Evolutionary conservation across 1,140 invertebrate species (phyloP).

Genomic region (Planococcus citri): DNA sequence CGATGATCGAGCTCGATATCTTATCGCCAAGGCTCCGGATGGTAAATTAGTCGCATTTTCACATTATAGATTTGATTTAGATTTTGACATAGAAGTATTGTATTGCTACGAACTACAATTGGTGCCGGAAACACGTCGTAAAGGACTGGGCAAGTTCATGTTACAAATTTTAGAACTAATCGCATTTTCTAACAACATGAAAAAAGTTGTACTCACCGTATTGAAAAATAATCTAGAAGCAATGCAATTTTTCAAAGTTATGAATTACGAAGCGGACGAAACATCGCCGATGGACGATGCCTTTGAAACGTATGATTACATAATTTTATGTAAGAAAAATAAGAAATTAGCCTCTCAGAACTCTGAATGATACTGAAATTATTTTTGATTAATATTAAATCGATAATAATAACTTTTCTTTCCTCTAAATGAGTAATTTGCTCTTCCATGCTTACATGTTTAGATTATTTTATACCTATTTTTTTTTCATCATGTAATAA

Average conservation of each 20-base stretch:
- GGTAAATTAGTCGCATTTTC: constrained; percentile 49
- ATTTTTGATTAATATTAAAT: too few species aligned
- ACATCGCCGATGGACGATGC: constrained; percentile 2
- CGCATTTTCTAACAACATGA: constrained; percentile 53
- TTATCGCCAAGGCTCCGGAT: constrained; percentile 43
- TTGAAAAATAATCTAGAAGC: constrained; percentile 59
- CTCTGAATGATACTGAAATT: neutral
- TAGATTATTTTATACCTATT: neutral
- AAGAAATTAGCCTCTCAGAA: neutral
- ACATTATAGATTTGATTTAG: constrained; percentile 72
- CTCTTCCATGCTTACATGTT: too few species aligned
- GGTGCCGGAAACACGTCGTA: constrained; percentile 44
- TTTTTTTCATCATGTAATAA: neutral
- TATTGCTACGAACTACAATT: constrained; percentile 82
- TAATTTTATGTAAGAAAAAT: constrained; percentile 2
- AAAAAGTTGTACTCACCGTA: constrained; percentile 68
- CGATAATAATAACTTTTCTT: too few species aligned
- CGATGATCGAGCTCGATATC: constrained; percentile 54
- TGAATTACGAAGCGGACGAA: constrained; percentile 28
- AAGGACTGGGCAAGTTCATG: constrained; percentile 68
- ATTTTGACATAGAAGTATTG: constrained; percentile 58
- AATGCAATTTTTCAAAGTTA: constrained; percentile 46
- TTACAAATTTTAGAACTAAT: constrained; percentile 64
- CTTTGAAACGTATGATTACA: neutral
- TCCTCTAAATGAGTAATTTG: too few species aligned